phyloP scores from a whole-genome alignment of 2,113 vertebrate genomes.

The Ictalurus punctatus region DNA sequence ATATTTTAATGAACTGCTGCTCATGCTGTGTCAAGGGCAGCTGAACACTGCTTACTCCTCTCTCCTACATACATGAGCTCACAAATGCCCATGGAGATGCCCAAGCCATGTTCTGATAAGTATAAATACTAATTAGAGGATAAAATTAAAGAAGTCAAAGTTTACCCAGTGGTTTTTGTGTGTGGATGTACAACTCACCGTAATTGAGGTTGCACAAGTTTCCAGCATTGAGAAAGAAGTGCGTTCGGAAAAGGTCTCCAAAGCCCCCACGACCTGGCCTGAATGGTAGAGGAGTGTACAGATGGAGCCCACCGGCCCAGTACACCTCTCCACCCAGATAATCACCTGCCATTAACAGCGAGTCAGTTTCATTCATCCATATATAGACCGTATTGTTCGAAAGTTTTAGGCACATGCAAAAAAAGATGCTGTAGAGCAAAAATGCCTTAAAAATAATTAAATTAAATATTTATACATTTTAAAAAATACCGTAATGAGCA shows the following conservation, averaged over 20 bases:
- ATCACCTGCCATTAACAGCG: conserved; percentile 77
- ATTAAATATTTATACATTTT: too few species aligned
- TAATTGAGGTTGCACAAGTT: conserved; percentile 98
- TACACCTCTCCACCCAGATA: conserved; percentile 93
- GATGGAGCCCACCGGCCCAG: conserved; percentile 92
- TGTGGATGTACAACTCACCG: conserved; percentile 69
- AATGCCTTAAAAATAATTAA: too few species aligned
- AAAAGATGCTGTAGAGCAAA: too few species aligned
- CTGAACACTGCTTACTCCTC: neutral
- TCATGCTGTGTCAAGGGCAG: neutral
- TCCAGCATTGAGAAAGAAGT: conserved; percentile 97
- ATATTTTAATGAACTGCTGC: neutral
- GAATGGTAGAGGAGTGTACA: conserved; percentile 95
- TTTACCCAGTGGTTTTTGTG: neutral
- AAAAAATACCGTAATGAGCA: too few species aligned
- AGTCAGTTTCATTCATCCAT: neutral
- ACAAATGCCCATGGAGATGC: neutral
- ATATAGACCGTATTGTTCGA: too few species aligned
- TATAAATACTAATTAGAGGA: neutral
- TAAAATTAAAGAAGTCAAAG: neutral
- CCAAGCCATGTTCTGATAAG: neutral
- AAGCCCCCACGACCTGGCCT: conserved; percentile 90
- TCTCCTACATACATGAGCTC: neutral
- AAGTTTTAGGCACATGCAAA: too few species aligned
- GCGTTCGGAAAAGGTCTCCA: conserved; percentile 93